Evolutionary conservation across 1,140 invertebrate genomes (phyloP), one percentile per base, ranked within the genome.

Genomic region (Luehdorfia chinensis): DNA sequence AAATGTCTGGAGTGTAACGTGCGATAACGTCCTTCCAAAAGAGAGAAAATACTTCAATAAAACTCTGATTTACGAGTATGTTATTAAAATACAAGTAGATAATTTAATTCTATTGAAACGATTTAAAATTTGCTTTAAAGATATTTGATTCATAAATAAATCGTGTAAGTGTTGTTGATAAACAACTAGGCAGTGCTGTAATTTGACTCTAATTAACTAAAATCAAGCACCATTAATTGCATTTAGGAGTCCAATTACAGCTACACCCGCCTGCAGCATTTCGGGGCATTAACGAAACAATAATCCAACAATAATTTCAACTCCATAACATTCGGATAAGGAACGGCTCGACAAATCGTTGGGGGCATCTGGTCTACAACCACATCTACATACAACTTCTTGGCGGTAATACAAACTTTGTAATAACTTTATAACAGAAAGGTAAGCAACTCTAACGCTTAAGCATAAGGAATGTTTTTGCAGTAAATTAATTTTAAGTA

Each of bases 341-440:
- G 32, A 32, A 54, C 57, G 39, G 14, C 13, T 11, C 39, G 39
- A 62, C 55, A 66, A 70, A 54, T 57, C 62, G 57, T 74, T 74
- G 52, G 53, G 63, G 75, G 74, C 80, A 81, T 84, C 79, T 84
- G 77, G 63, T 79, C 66, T 48, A 55, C 67, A 59, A 56, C 61
- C 63, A 59, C 61, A 51, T 44, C 55, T 55, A 50, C 50, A 59
- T 55, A 59, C 44, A 47, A 55, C 32, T 59, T 60, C 54, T 50
- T 54, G 52, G 44, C 37, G 46, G 25, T 51, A 60, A 37, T 23
- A 56, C 53, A 58, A 66, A 43, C 23, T 45, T 48, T 18, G 3
- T 28, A 36, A 32, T 9, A 14, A 4, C 28, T 31, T 19, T 33
- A 11, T 19, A 32, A 32, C 6, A 43, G 28, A 16, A 13, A 37